Percentiles rank a stretch among this genome's conserved stretches.
These are phyloP conservation scores for Rhinopithecus roxellana DNA, from an alignment of 2,113 vertebrate genomes.

Conservation along the genomic window DNA sequence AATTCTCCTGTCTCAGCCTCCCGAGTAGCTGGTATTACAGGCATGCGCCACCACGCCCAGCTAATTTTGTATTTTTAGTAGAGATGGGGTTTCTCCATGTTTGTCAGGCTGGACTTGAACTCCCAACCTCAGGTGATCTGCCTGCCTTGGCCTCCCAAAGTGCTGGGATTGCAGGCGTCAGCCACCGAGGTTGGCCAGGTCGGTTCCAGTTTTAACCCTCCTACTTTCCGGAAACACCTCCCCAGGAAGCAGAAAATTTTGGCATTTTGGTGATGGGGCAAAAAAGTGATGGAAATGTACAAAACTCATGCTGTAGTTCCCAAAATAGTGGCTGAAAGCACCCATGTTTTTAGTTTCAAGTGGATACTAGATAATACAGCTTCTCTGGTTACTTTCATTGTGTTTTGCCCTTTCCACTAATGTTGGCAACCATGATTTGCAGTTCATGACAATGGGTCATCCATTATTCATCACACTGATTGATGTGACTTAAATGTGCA, in stretches of 20 bases:
- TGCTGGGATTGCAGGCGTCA: too few species aligned
- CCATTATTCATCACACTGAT: not conserved
- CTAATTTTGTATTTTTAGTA: too few species aligned
- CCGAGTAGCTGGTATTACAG: too few species aligned
- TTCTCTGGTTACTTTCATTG: not conserved
- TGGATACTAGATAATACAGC: not conserved
- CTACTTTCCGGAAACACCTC: not conserved
- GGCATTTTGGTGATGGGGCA: not conserved
- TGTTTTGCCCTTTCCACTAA: not conserved
- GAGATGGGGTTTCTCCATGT: too few species aligned
- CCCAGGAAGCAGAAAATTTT: not conserved
- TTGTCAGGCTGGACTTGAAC: too few species aligned
- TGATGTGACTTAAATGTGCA: not conserved
- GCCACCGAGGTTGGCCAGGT: too few species aligned
- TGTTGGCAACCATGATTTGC: not conserved
- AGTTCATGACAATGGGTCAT: not conserved
- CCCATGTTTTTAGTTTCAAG: not conserved
- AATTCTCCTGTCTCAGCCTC: too few species aligned
- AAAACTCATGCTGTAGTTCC: not conserved
- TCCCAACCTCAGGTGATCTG: too few species aligned
- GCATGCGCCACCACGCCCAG: too few species aligned
- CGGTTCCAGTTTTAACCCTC: not conserved
- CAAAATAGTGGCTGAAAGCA: not conserved
- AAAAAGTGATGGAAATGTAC: not conserved
- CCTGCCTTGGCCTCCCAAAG: too few species aligned